Evolutionary conservation across 2,888 invertebrate genomes (phyloP).

Genomic region (Leptarthrus brevirostris): DNA sequence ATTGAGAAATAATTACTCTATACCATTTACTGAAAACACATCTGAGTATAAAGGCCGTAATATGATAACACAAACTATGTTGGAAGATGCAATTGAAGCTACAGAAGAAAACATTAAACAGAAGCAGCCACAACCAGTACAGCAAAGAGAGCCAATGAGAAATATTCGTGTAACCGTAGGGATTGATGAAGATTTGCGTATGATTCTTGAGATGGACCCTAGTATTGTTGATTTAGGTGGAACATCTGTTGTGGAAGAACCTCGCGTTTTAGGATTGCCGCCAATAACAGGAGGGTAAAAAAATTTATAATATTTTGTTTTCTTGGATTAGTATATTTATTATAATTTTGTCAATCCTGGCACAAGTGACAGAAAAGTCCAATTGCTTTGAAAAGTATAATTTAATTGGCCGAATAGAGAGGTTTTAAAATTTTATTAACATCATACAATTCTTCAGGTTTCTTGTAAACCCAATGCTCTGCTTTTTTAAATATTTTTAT

Average conservation of each 20-base stretch:
- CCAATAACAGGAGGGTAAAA: slow-evolving; percentile 65
- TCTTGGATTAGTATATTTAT: neutral
- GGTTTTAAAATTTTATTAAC: too few relatives aligned
- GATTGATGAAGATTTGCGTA: slow-evolving; percentile 72
- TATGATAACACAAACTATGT: neutral
- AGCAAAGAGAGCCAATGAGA: slow-evolving; percentile 51
- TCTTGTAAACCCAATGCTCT: too few relatives aligned
- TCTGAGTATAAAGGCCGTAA: neutral
- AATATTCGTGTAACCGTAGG: slow-evolving; percentile 70
- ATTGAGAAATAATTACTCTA: neutral
- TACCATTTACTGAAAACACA: neutral
- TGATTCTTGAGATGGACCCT: slow-evolving; percentile 74
- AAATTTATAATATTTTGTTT: slow-evolving; percentile 27
- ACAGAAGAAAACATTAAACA: slow-evolving; percentile 23
- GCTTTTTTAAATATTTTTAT: too few relatives aligned
- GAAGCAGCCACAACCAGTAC: slow-evolving; percentile 35
- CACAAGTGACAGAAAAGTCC: neutral
- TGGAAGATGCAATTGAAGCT: slow-evolving; percentile 5
- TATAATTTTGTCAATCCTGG: neutral
- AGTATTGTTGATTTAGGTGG: slow-evolving; percentile 70
- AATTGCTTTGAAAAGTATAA: too few relatives aligned
- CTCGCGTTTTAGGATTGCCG: slow-evolving; percentile 60
- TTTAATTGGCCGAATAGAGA: too few relatives aligned
- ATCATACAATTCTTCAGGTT: too few relatives aligned
- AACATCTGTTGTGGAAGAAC: slow-evolving; percentile 58